Base-by-base conservation (phyloP, 2,113 vertebrate species). In the Amphiprion percula region DNA sequence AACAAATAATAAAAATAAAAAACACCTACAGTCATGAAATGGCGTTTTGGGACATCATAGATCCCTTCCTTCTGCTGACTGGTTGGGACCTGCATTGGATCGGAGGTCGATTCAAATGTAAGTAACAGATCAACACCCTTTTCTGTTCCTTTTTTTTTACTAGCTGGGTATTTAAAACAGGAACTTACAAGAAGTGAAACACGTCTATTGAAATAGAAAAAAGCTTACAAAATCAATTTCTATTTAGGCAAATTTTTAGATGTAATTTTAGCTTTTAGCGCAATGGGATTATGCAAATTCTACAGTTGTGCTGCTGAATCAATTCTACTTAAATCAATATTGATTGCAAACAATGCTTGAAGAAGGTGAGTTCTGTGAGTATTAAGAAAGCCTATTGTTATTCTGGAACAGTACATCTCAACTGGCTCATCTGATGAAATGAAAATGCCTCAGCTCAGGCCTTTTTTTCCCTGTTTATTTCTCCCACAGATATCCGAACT, bases 31-130 rank as follows among this genome's bases (percentile, higher is more conserved):
- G 96, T 97, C 96, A 98, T 95, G 95, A 97, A 97, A 96, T 99
- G 98, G 90, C 96, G 97, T 95, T 99, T 99, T 95, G 98, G 98
- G 95, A 99, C 97, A 90, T 99, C 98, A 97, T 99, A 99, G 96
- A 99, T 96, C 92, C 97, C 98, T 95, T 99, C 98, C 91, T 98
- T 99, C 96, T 99, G 98, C 94, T 99, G 98, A 96, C 96, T 98
- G 94, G 97, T 97, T 90, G 98, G 98, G 94, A 99, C 97, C 98
- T 99, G 91, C 63, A 74, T 93, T 88, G 89, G 88, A 86, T 92
- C 71, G 87, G 88, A 94, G 79, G 92, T 91, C 81, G 66, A 82
- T 85, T 91, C 63, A 90, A 82, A 89, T 1, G 71, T 86, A 87
- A 86, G 71, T 75, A 87, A 86, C 80, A 92, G 55, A 90, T 85